Evolutionary conservation across 2,888 invertebrate species (phyloP), one percentile per base, ranked within the genome.

Genomic region (Parnassius mnemosyne): DNA sequence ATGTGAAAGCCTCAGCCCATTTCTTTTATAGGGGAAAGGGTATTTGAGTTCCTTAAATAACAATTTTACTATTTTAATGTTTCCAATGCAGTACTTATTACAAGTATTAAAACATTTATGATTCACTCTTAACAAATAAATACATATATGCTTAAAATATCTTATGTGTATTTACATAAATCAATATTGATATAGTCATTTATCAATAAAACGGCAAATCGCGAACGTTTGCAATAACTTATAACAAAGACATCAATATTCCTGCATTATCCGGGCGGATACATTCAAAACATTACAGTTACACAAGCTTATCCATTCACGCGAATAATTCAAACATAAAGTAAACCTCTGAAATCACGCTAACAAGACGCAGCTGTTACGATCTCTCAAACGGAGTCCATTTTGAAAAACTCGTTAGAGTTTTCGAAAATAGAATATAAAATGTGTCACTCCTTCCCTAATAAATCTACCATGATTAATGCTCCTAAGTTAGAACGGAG

Each of bases 371-470:
- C 91, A 91, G 91, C 91, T 91, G 91, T 86, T 83, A 79, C 77
- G 72, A 79, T 81, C 78, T 85, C 79, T 87, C 85, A 84, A 77
- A 71, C 81, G 78, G 78, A 80, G 66, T 79, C 83, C 87, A 85
- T 87, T 89, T 89, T 89, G 89, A 89, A 91, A 89, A 91, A 89
- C 82, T 83, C 83, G 78, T 80, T 81, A 79, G 62, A 58, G 84
- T 85, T 89, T 89, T 88, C 89, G 83, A 89, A 89, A 90, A 90
- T 90, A 90, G 90, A 89, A 87, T 86, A 89, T 89, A 88, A 89
- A 89, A 88, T 88, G 85, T 90, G 90, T 90, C 90, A 90, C 89
- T 89, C 89, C 87, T 90, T 86, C 85, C 79, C 74, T 79, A 80
- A 89, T 90, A 90, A 89, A 91, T 91, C 91, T 88, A 80, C 69